Evolutionary conservation across 2,113 vertebrate genomes (phyloP).

Genomic region (Sminthopsis crassicaudata): DNA sequence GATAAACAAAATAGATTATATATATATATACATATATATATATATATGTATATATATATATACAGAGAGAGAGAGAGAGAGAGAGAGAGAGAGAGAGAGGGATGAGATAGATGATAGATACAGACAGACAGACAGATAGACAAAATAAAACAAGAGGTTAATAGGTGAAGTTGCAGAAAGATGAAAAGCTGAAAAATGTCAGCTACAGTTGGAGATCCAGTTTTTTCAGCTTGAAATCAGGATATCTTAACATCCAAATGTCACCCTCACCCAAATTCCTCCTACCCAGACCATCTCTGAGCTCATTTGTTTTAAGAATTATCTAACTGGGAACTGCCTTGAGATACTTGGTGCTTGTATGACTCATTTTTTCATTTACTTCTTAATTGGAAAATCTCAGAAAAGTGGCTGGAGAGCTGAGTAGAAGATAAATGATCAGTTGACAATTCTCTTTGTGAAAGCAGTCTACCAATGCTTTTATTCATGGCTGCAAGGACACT

Average conservation of each 20-base stretch:
- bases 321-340: constrained; percentile 26
- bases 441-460: constrained; percentile 13
- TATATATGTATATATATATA: background rate
- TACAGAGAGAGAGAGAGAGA: no score
- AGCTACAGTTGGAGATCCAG: background rate
- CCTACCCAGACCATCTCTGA: background rate
- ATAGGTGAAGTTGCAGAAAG: background rate
- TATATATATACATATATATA: background rate
- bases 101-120: no score
- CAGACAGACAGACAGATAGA: background rate
- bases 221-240: background rate
- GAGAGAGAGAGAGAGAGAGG: no score
- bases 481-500: constrained; percentile 1
- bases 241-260: background rate
- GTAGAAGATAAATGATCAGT: background rate
- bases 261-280: background rate
- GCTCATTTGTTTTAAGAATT: constrained; percentile 5
- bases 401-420: rapidly evolving
- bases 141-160: background rate
- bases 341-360: background rate
- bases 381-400: constrained; percentile 16
- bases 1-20: background rate
- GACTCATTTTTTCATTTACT: constrained; percentile 30
- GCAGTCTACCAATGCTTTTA: background rate
- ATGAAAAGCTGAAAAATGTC: background rate